Evolutionary conservation across 2,888 invertebrate genomes (phyloP).

Genomic region (Arrhopalites spinosus): DNA sequence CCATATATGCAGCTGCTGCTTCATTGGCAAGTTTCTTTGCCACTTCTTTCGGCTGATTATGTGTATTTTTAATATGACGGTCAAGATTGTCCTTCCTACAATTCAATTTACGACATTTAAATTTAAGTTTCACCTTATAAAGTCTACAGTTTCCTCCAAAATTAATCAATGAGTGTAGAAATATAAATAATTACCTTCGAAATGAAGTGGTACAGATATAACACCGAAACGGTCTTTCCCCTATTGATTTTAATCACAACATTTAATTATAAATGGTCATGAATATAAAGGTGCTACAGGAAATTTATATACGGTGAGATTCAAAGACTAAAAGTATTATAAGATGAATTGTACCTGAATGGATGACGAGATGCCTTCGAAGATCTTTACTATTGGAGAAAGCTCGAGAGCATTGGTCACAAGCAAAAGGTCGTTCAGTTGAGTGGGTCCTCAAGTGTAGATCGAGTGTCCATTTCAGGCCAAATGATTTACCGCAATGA

Average conservation of each 20-base stretch:
- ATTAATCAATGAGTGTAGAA: too few relatives aligned
- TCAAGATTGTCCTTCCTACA: constrained; percentile 45
- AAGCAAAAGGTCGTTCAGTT: constrained; percentile 65
- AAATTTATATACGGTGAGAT: too few relatives aligned
- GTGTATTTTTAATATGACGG: constrained; percentile 55
- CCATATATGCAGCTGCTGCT: constrained; percentile 54
- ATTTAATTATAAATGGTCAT: too few relatives aligned
- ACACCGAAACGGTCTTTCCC: constrained; percentile 42
- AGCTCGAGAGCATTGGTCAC: constrained; percentile 69
- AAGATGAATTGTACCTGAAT: constrained; percentile 70
- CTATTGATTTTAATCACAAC: too few relatives aligned
- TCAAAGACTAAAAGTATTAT: too few relatives aligned
- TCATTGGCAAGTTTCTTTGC: constrained; percentile 55
- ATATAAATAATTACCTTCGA: too few relatives aligned
- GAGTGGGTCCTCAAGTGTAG: constrained; percentile 65
- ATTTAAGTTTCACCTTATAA: too few relatives aligned
- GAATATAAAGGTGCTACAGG: too few relatives aligned
- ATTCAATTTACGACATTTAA: too few relatives aligned
- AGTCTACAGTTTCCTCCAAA: too few relatives aligned
- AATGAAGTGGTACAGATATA: too few relatives aligned
- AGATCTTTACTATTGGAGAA: constrained; percentile 73
- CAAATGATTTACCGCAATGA: constrained; percentile 68
- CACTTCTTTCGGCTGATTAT: constrained; percentile 55
- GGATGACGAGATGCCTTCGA: constrained; percentile 71
- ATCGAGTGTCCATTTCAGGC: constrained; percentile 66